Conservation (phyloP, 2,888 invertebrate species). For the Cryptops parisi region DNA sequence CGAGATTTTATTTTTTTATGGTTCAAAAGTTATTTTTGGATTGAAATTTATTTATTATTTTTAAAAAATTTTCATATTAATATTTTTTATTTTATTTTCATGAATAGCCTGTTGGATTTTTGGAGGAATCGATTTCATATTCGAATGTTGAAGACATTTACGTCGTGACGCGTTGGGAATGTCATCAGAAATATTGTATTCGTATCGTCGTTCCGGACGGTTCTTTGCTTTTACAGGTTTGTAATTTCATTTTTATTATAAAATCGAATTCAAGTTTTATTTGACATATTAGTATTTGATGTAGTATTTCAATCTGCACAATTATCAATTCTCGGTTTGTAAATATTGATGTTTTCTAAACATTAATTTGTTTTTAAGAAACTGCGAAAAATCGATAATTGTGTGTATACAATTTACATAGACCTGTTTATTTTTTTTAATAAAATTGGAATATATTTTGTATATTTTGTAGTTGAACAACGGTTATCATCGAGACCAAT, state of each 20-base stretch:
- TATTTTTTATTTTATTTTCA: conserved; percentile 13
- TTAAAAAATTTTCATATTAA: background rate
- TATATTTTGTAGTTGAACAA: conserved; percentile 50
- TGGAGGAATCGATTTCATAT: conserved; percentile 53
- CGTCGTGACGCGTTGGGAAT: conserved; percentile 60
- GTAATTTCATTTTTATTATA: conserved; percentile 12
- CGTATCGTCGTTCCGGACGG: conserved; percentile 60
- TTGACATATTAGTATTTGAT: background rate
- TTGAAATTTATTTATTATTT: background rate
- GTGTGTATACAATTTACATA: no score
- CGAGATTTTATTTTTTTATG: no score
- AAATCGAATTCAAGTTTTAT: conserved; percentile 3
- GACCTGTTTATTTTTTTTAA: background rate
- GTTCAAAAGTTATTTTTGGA: no score
- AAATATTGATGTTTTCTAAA: no score
- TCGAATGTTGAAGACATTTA: conserved; percentile 61
- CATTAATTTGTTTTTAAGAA: background rate
- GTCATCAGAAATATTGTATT: conserved; percentile 62
- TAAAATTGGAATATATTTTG: background rate
- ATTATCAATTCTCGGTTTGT: no score
- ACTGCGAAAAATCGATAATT: no score
- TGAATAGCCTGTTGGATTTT: conserved; percentile 34
- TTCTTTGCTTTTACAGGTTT: conserved; percentile 54
- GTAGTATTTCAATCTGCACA: no score
- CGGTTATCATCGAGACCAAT: conserved; percentile 64